phyloP scores from a whole-genome alignment of 1,140 invertebrate genomes.

The Drosophila navojoa region DNA sequence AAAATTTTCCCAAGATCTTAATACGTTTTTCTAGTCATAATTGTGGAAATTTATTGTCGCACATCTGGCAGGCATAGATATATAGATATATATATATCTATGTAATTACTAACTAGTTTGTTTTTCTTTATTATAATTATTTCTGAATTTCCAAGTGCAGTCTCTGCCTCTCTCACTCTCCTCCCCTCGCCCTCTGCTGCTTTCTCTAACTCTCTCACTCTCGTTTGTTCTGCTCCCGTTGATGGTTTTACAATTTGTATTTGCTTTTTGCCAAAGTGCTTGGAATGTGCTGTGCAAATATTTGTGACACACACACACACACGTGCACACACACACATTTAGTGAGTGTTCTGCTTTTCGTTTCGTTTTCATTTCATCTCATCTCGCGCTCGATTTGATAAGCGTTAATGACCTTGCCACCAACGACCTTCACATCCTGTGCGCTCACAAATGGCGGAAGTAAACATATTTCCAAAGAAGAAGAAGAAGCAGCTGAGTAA shows the following conservation, averaged over 20 bases:
- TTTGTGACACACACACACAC: conserved; percentile 60
- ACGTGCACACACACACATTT: conserved; percentile 26
- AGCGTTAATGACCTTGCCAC: conserved; percentile 64
- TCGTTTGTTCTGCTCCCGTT: conserved; percentile 26
- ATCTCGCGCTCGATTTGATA: conserved; percentile 51
- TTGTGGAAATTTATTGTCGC: conserved; percentile 19
- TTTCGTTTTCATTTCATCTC: conserved; percentile 7
- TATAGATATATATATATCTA: conserved; percentile 11
- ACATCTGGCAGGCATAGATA: conserved; percentile 14
- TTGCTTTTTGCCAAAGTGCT: conserved; percentile 55
- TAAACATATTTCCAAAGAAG: background rate
- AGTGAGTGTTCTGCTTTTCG: conserved; percentile 10
- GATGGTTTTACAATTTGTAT: conserved; percentile 49
- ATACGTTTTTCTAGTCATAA: conserved; percentile 1
- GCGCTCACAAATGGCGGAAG: conserved; percentile 35
- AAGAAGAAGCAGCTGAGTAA: background rate
- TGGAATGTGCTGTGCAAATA: conserved; percentile 76
- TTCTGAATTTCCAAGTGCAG: conserved; percentile 5
- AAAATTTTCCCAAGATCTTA: background rate
- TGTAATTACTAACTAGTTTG: conserved; percentile 11
- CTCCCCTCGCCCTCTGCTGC: background rate
- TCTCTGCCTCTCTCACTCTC: background rate
- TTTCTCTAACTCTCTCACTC: background rate
- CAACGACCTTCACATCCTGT: conserved; percentile 69
- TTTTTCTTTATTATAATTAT: conserved; percentile 3